phyloP scores from a whole-genome alignment of 2,797 vertebrate genomes.

The Heteromormyrus szaboi region DNA sequence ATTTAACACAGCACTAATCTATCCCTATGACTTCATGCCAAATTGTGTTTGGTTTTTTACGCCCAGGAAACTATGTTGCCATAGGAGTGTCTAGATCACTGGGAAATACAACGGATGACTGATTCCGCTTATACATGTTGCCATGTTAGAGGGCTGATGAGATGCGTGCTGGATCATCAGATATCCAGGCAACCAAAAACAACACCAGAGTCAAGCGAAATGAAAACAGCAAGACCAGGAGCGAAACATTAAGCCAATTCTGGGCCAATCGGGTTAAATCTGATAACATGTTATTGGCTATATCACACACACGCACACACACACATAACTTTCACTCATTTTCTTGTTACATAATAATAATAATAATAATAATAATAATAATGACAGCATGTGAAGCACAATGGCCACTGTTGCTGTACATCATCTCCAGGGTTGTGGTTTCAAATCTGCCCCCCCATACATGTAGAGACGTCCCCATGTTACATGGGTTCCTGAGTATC shows the following conservation, averaged over 20 bases:
- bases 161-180: not conserved
- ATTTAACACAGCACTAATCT: not conserved
- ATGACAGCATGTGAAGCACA: not conserved
- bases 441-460: not conserved
- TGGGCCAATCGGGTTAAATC: not conserved
- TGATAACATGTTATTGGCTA: not conserved
- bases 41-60: not conserved
- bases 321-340: not conserved
- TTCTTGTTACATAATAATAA: not conserved
- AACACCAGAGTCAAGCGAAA: not conserved
- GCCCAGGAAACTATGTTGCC: not conserved
- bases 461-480: not conserved
- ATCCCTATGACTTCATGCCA: not conserved
- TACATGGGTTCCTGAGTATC: not conserved
- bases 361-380: not conserved
- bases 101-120: conserved; percentile 1
- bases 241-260: not conserved
- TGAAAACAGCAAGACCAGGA: not conserved
- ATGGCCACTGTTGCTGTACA: not conserved
- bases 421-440: not conserved
- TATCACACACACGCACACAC: not conserved
- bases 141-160: not conserved
- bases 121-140: not conserved
- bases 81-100: conserved; percentile 1
- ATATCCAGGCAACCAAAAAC: conserved; percentile 18